phyloP scores from a whole-genome alignment of 2,797 vertebrate genomes.

The Crocodylus rhombifer region DNA sequence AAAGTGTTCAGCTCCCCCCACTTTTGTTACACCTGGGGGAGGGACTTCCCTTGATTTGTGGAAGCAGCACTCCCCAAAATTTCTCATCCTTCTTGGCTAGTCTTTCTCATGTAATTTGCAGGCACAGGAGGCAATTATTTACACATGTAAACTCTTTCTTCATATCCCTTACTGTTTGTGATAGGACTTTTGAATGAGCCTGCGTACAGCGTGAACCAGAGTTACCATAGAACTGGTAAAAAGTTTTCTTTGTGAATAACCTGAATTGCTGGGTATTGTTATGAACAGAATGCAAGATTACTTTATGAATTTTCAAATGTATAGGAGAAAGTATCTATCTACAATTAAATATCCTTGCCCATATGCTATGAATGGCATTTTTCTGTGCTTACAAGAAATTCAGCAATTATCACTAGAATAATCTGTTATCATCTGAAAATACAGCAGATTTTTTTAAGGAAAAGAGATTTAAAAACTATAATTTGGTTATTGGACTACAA shows the following conservation, averaged over 20 bases:
- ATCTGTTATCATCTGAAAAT: not conserved
- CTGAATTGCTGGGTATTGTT: rapidly evolving
- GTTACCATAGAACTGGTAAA: not conserved
- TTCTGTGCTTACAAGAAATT: not conserved
- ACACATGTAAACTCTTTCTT: not conserved
- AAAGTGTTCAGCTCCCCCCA: not conserved
- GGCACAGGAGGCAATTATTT: not conserved
- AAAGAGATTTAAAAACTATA: not conserved
- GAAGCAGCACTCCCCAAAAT: not conserved
- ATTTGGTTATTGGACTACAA: not conserved
- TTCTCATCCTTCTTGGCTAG: not conserved
- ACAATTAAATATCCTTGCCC: not conserved
- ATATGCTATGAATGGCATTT: not conserved
- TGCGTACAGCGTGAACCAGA: not conserved
- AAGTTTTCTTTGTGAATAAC: not conserved
- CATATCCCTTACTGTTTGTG: not conserved
- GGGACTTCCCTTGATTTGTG: not conserved
- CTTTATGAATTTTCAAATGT: not conserved
- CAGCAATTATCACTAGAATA: not conserved
- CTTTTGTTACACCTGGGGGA: not conserved
- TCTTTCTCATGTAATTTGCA: not conserved
- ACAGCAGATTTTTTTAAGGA: not conserved
- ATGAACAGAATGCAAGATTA: not conserved
- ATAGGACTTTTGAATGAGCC: not conserved
- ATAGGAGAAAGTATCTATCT: not conserved